Evolutionary conservation across 2,113 vertebrate species (phyloP).

Genomic region (Pedionomus torquatus): DNA sequence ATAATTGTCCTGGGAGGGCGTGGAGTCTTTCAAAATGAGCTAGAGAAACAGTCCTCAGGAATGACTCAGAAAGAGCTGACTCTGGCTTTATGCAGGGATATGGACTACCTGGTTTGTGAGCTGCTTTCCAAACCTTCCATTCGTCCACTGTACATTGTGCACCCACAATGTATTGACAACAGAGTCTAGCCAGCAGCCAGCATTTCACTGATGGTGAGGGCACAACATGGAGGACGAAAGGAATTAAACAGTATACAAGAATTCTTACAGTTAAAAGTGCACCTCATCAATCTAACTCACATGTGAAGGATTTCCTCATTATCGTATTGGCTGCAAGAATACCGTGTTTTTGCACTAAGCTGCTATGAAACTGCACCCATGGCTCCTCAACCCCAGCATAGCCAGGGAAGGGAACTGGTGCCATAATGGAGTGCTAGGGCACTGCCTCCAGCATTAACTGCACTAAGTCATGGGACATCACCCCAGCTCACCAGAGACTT

Average conservation of each 20-base stretch:
- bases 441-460: background rate
- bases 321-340: background rate
- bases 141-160: background rate
- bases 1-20: background rate
- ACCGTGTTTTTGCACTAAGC: accelerated
- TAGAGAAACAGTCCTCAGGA: background rate
- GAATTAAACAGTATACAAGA: background rate
- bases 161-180: background rate
- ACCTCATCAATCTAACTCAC: accelerated
- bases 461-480: background rate
- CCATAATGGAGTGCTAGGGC: background rate
- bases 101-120: background rate
- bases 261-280: background rate
- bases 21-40: background rate
- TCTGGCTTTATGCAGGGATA: background rate
- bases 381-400: background rate
- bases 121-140: background rate
- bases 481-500: background rate
- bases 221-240: background rate
- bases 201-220: accelerated
- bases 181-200: background rate
- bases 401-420: background rate
- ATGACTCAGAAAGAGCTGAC: background rate
- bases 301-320: background rate
- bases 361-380: background rate